These are phyloP conservation scores for Hemithea aestivaria DNA, from an alignment of 2,888 invertebrate species.

Conservation along the genomic window DNA sequence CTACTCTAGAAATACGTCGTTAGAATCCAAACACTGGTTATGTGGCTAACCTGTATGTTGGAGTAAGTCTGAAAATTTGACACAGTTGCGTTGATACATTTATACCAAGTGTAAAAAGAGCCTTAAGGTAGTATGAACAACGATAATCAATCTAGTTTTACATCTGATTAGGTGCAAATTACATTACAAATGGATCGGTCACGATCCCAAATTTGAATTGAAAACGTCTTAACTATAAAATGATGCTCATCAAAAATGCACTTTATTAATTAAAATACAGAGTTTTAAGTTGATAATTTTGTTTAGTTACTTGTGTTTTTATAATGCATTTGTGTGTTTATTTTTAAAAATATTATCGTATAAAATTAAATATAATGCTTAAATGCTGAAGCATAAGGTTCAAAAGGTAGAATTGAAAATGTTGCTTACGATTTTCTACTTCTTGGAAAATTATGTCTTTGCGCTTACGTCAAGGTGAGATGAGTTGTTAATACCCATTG, in stretches of 20 bases:
- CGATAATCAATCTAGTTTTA: constrained; percentile 75
- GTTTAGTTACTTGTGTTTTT: no score
- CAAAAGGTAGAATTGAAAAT: constrained; percentile 22
- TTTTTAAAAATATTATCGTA: no score
- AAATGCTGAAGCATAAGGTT: constrained; percentile 31
- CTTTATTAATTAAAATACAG: constrained; percentile 3
- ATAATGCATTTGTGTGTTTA: no score
- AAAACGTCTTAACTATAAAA: constrained; percentile 27
- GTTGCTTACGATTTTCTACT: constrained; percentile 33
- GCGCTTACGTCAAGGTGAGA: constrained; percentile 74
- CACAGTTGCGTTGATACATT: no score
- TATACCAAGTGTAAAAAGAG: no score
- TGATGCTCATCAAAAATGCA: constrained; percentile 20
- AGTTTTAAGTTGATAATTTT: constrained; percentile 18
- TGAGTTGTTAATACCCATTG: constrained; percentile 72
- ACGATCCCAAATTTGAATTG: constrained; percentile 44
- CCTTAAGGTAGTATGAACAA: constrained; percentile 44
- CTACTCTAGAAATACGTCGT: no score
- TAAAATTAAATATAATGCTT: no score
- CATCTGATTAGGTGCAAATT: constrained; percentile 76
- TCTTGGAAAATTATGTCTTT: constrained; percentile 48
- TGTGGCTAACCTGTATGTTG: no score
- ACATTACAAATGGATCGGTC: constrained; percentile 74
- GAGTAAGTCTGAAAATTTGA: no score
- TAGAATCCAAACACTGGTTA: no score